Base-by-base conservation (phyloP, 2,888 invertebrate species). In the Suillia variegata region DNA sequence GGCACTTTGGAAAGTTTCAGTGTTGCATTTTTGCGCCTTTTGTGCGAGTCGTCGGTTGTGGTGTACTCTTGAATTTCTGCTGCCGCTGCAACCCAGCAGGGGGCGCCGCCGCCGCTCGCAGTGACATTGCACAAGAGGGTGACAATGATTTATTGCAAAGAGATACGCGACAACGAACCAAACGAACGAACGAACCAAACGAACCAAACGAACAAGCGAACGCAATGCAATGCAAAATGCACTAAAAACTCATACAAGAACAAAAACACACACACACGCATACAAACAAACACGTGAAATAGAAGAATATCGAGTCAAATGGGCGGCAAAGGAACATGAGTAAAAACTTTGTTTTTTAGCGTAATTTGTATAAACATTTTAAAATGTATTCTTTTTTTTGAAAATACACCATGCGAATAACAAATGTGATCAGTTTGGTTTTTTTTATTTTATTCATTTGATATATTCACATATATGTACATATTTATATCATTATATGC, bases 71-170 rank as follows among this genome's bases (percentile, higher is more conserved):
- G 61, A 56, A 47, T 57, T 20, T 57, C 52, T 42, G 45, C 45
- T 57, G 53, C 13, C 51, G 55, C 56, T 53, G 50, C 62, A 66
- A 69, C 76, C 68, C 76, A 76, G 76, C 76, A 71, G 77, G 77
- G 70, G 66, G 76, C n/a, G n/a, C n/a, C n/a, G n/a, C n/a, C n/a
- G n/a, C n/a, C 71, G 65, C 71, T 74, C 70, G 66, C 70, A 75
- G 71, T 76, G 76, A 78, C 77, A 77, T 76, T 75, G 74, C 75
- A 70, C 72, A 70, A 72, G 76, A 76, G 77, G 74, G 75, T 77
- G 78, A 77, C 78, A 78, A 78, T 78, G 78, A 78, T 78, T 78
- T 78, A 78, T 78, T 70, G 71, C 74, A 68, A 73, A 69, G 70
- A 78, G 76, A 78, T 78, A 78, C 68, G 72, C 76, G 76, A 76